Evolutionary conservation across 1,140 invertebrate genomes (phyloP), one percentile per base, ranked within the genome.

Genomic region (Cherax destructor): DNA sequence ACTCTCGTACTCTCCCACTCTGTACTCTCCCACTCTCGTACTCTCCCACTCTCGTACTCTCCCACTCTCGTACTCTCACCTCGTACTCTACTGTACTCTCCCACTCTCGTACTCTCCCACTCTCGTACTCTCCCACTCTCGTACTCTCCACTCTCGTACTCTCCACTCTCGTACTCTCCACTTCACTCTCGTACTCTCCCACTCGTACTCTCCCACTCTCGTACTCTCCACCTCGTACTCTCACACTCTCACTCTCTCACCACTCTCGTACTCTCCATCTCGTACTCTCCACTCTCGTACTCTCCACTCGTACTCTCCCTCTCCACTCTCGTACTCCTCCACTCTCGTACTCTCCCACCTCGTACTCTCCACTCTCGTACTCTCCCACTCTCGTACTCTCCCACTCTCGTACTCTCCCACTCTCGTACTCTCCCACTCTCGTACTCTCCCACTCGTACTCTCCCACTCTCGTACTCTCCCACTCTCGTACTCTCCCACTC

Each of bases 111-210:
- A 50, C 16, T 78, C 76, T 78, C 80, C 59, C 80, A 61, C 80
- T 50, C 80, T 56, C 80, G 2, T 50, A 3, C 52, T 83, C 80
- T 83, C 80, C 9, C 52, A 61, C 80, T 50, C 80, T 83, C 80
- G 61, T 50, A 3, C 52, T 56, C 52, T 56, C 52, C 52, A 1
- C 52, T 56, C 52, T 56, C 52, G 1, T 3, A 1, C 52, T 56
- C 52, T 56, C 52, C 52, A 1, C 52, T 56, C 52, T 56, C 52
- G 1, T 3, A 1, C 52, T 56, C 52, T 56, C 52, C n/a, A n/a
- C n/a, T n/a, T 56, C 52, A 1, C 52, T 56, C 52, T 49, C 24
- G 2, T 3, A 6, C 47, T 41, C 47, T 49, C 47, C 13, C 16
- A 6, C 47, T 56, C 79, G n/a, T n/a, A n/a, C n/a, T n/a, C n/a